Evolutionary conservation across 2,888 invertebrate genomes (phyloP).

Genomic region (Drosophila sordidapex): DNA sequence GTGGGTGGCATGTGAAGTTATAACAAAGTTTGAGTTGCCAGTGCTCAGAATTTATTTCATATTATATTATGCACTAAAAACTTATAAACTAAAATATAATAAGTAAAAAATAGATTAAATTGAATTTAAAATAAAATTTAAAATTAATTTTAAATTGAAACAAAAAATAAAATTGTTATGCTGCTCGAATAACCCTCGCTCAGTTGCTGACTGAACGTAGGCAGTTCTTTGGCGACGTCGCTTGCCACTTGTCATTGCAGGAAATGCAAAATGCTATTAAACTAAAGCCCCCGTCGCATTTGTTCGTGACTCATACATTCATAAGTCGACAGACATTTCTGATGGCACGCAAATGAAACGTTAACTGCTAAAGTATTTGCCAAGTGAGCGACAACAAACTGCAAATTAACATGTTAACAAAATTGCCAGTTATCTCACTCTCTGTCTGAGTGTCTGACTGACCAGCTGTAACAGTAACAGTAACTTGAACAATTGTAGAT

Average conservation of each 20-base stretch:
- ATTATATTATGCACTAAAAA: not conserved
- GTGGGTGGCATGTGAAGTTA: slow-evolving; percentile 15
- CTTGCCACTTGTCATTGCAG: slow-evolving; percentile 63
- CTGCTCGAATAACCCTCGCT: slow-evolving; percentile 35
- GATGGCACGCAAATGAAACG: slow-evolving; percentile 52
- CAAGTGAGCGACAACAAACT: slow-evolving; percentile 58
- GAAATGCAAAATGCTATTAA: slow-evolving; percentile 74
- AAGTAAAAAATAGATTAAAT: not conserved
- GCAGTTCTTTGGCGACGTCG: slow-evolving; percentile 14
- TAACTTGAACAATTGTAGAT: slow-evolving; percentile 26
- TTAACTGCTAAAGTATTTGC: slow-evolving; percentile 52
- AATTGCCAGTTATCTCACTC: slow-evolving; percentile 65
- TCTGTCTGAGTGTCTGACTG: slow-evolving; percentile 15
- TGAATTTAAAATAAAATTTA: not conserved
- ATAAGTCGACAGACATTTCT: slow-evolving; percentile 41
- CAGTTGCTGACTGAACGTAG: not conserved
- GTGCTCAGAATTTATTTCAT: not conserved
- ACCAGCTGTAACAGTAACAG: slow-evolving; percentile 32
- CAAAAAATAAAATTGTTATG: not conserved
- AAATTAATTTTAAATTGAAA: not conserved
- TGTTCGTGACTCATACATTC: slow-evolving; percentile 62
- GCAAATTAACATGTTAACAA: slow-evolving; percentile 79
- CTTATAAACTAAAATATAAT: not conserved
- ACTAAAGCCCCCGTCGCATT: slow-evolving; percentile 40
- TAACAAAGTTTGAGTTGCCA: not conserved